Percentiles rank a stretch among this genome's conserved stretches.
phyloP scores from a whole-genome alignment of 2,888 invertebrate species.

The Drosophila emarginata region DNA sequence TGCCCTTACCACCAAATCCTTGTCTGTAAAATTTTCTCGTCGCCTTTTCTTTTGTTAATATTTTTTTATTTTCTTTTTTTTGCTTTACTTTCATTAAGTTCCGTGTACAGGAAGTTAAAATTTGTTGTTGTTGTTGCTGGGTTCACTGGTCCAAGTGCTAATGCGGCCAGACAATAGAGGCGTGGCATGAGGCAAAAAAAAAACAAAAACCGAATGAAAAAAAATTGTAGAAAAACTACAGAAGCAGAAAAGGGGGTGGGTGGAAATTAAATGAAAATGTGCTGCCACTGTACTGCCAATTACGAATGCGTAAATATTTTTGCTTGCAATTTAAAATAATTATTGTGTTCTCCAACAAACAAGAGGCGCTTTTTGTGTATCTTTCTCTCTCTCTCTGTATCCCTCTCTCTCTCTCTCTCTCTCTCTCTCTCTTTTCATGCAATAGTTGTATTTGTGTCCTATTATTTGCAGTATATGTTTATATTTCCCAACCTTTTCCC shows the following conservation, averaged over 20 bases:
- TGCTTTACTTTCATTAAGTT: conserved; percentile 58
- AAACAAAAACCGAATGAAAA: conserved; percentile 40
- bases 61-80: conserved; percentile 43
- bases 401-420: background rate
- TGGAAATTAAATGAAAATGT: conserved; percentile 52
- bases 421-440: no score
- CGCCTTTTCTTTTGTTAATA: conserved; percentile 53
- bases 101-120: conserved; percentile 61
- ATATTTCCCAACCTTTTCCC: background rate
- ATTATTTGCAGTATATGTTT: conserved; percentile 27
- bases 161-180: conserved; percentile 70
- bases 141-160: conserved; percentile 68
- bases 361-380: background rate
- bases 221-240: conserved; percentile 10
- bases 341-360: conserved; percentile 45
- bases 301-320: conserved; percentile 63
- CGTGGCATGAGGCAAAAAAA: conserved; percentile 28
- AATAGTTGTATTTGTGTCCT: conserved; percentile 25
- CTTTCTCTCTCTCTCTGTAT: background rate
- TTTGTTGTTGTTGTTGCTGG: conserved; percentile 46
- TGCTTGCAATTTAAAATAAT: conserved; percentile 72
- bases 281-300: conserved; percentile 57
- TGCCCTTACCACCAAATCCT: conserved; percentile 7
- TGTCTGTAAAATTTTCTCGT: conserved; percentile 40
- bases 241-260: conserved; percentile 10